Evolutionary conservation across 1,140 invertebrate genomes (phyloP).

Genomic region (Trichonephila clavipes): DNA sequence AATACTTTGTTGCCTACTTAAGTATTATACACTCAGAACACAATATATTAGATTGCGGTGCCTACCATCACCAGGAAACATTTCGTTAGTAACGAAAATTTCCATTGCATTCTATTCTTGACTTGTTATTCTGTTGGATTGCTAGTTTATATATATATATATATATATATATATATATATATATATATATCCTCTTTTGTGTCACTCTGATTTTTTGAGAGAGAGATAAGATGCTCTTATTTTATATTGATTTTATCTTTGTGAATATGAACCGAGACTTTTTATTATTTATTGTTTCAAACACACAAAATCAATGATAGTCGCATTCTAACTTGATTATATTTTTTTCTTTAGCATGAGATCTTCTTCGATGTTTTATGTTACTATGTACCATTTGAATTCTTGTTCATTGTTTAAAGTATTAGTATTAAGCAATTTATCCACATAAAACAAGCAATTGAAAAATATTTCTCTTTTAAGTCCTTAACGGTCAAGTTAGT

Average conservation of each 20-base stretch:
- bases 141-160: not conserved
- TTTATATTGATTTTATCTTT: not conserved
- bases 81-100: not conserved
- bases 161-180: not conserved
- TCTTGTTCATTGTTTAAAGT: too few species aligned
- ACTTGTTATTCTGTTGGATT: not conserved
- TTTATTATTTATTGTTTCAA: too few species aligned
- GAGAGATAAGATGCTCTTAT: not conserved
- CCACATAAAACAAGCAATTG: too few species aligned
- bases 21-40: not conserved
- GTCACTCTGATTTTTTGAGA: not conserved
- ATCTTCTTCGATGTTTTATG: too few species aligned
- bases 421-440: too few species aligned
- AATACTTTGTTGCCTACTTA: not conserved
- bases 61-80: not conserved
- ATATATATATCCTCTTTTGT: not conserved
- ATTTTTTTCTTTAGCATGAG: too few species aligned
- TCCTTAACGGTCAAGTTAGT: too few species aligned
- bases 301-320: too few species aligned
- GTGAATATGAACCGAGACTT: not conserved
- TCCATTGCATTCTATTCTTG: not conserved
- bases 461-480: too few species aligned
- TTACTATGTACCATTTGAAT: too few species aligned
- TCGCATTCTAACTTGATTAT: too few species aligned
- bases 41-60: not conserved